Conservation (phyloP, 2,113 vertebrate species). For the Lanius collurio region DNA sequence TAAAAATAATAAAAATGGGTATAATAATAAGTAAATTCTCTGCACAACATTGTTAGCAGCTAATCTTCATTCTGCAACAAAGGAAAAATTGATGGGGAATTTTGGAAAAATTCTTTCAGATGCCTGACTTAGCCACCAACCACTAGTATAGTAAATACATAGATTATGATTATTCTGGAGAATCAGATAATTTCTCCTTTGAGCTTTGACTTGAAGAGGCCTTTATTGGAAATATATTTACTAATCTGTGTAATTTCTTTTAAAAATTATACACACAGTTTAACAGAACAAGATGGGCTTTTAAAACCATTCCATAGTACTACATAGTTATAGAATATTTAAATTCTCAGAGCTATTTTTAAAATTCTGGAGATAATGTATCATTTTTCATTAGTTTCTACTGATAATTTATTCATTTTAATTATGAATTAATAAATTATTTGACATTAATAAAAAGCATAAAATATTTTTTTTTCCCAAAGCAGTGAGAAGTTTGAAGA, state of each 20-base stretch:
- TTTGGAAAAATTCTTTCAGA: background rate
- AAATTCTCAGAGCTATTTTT: background rate
- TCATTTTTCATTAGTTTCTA: background rate
- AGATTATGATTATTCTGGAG: background rate
- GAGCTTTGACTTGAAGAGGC: background rate
- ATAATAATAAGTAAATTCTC: background rate
- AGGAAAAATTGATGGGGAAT: background rate
- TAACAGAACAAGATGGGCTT: background rate
- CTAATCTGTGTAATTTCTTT: background rate
- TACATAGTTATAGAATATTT: background rate
- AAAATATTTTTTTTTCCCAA: background rate
- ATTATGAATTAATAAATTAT: constrained; percentile 2
- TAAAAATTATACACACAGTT: background rate
- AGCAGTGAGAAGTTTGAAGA: background rate
- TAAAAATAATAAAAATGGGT: background rate
- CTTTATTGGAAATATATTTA: background rate
- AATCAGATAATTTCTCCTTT: background rate
- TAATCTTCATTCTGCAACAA: background rate
- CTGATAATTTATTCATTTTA: background rate
- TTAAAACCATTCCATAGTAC: background rate
- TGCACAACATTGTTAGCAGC: background rate
- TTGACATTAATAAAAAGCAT: background rate
- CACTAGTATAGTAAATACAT: background rate
- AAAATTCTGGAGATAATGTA: background rate
- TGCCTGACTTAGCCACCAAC: background rate